Evolutionary conservation across 2,797 vertebrate genomes (phyloP), one percentile per base, ranked within the genome.

Genomic region (Rhinatrema bivittatum): DNA sequence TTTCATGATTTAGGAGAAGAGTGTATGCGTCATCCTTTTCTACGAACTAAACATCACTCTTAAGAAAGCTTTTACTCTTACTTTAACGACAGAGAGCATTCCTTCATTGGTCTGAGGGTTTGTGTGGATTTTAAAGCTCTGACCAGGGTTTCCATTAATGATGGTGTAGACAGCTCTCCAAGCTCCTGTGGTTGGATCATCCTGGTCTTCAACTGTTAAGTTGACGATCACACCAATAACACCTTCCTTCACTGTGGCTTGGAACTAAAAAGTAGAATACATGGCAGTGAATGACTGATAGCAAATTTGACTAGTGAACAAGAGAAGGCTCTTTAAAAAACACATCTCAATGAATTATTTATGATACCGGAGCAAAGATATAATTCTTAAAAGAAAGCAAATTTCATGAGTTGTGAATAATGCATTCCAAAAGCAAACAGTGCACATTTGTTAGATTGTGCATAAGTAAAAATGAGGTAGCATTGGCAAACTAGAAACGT

Each of bases 71-170:
- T n/a, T n/a, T n/a, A n/a, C 10, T 25, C 72, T 73, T 74, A 98
- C 94, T 82, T 97, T 97, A 61, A 95, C 77, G 2, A 98, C 91
- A 1, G 88, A 93, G 9, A 98, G 80, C 94, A 98, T 98, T 26
- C 95, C 95, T 62, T 98, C 93, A 0, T 98, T 98, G 45, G 91
- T 96, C 60, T 93, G 86, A 0, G 87, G 89, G 60, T 98, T 98
- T 46, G 94, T 98, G 35, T 92, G 87, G 50, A 98, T 90, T 55
- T 95, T 85, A 9, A 98, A 98, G 60, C 89, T 95, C 62, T 87
- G 88, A 4, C 78, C 85, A 0, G 88, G 89, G 57, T 98, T 94
- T 29, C 94, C 94, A 0, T 87, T 94, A 48, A 97, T 91, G 61
- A 98, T 95, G 24, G 90, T 93, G 62, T 95, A 98, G 12, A 87